These are phyloP conservation scores for Zophobas atratus DNA, from an alignment of 1,140 invertebrate genomes.

Conservation along the genomic window DNA sequence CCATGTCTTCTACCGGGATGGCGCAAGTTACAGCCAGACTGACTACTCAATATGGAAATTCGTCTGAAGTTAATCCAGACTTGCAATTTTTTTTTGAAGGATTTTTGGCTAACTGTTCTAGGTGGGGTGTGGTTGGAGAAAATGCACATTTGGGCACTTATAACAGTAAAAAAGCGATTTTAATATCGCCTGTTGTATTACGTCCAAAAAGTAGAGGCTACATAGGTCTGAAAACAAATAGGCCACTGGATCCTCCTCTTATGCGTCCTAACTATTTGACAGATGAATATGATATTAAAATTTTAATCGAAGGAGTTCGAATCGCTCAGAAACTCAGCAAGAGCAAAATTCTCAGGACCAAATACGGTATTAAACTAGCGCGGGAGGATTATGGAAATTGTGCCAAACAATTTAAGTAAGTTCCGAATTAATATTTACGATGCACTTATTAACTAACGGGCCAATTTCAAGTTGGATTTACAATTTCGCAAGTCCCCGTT, in stretches of 20 bases:
- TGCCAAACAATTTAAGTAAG: too few relatives aligned
- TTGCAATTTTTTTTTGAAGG: conserved; percentile 81
- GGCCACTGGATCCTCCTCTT: conserved; percentile 85
- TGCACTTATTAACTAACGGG: too few relatives aligned
- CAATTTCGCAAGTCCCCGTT: too few relatives aligned
- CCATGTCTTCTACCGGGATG: conserved; percentile 73
- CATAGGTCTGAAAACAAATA: conserved; percentile 77
- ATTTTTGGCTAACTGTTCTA: conserved; percentile 75
- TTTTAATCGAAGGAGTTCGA: conserved; percentile 80
- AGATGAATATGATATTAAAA: conserved; percentile 48
- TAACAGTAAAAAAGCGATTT: conserved; percentile 69
- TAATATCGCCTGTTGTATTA: conserved; percentile 79
- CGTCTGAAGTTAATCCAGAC: conserved; percentile 72
- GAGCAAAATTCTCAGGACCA: too few relatives aligned
- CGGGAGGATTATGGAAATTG: too few relatives aligned
- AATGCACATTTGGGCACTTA: conserved; percentile 65
- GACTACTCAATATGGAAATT: conserved; percentile 73
- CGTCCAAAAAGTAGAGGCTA: conserved; percentile 88
- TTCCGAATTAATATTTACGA: too few relatives aligned
- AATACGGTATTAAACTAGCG: too few relatives aligned
- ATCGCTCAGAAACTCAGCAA: conserved; percentile 66
- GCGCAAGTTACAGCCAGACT: conserved; percentile 75
- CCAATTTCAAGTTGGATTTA: too few relatives aligned
- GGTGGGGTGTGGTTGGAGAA: conserved; percentile 70
- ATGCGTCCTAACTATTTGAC: conserved; percentile 90